Evolutionary conservation across 2,888 invertebrate genomes (phyloP).

Genomic region (Rutpela maculata): DNA sequence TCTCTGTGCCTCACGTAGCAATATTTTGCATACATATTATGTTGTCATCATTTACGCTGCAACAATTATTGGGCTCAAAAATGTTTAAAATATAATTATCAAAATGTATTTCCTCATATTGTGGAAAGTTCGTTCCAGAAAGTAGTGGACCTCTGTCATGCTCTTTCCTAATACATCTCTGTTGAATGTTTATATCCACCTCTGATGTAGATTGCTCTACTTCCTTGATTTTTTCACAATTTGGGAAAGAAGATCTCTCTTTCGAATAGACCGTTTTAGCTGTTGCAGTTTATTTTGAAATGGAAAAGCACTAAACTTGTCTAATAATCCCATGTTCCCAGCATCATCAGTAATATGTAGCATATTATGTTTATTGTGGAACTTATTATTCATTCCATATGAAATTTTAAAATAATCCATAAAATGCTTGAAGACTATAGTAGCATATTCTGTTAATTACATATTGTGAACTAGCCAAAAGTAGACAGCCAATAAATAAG

Average conservation of each 20-base stretch:
- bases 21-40: constrained; percentile 35
- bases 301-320: constrained; percentile 39
- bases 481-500: constrained; percentile 53
- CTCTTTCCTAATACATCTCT: constrained; percentile 23
- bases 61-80: constrained; percentile 40
- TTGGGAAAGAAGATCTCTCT: constrained; percentile 38
- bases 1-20: constrained; percentile 16
- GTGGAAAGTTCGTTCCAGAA: constrained; percentile 36
- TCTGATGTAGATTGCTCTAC: constrained; percentile 8
- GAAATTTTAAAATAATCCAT: constrained; percentile 47
- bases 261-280: constrained; percentile 48
- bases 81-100: constrained; percentile 31
- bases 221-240: constrained; percentile 37
- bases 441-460: constrained; percentile 32
- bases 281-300: constrained; percentile 55
- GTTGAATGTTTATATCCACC: background rate
- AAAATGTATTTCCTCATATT: constrained; percentile 28
- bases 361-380: constrained; percentile 56
- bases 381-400: constrained; percentile 53
- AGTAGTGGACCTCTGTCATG: constrained; percentile 39
- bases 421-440: constrained; percentile 52
- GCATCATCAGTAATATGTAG: constrained; percentile 54
- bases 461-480: constrained; percentile 47
- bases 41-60: constrained; percentile 28
- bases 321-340: constrained; percentile 52